phyloP scores from a whole-genome alignment of 2,797 vertebrate species.

The Hybognathus amarus region DNA sequence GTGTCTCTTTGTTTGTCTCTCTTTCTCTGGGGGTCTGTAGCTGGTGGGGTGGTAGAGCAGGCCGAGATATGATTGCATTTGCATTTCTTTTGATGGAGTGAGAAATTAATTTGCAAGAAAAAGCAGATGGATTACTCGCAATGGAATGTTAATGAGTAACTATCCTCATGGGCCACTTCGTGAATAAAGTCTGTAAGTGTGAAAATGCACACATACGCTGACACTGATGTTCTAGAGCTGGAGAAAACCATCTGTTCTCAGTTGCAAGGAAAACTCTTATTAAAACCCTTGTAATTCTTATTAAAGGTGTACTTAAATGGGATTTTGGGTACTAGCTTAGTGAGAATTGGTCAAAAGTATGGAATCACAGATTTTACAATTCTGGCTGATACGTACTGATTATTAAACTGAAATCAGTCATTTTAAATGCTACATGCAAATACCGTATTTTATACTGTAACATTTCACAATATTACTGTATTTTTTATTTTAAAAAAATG shows the following conservation, averaged over 20 bases:
- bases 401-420: background rate
- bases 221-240: constrained; percentile 11
- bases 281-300: background rate
- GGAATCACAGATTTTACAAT: background rate
- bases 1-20: constrained; percentile 37
- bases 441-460: background rate
- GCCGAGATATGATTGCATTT: constrained; percentile 66
- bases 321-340: background rate
- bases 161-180: constrained; percentile 53
- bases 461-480: background rate
- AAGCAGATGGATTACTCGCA: constrained; percentile 67
- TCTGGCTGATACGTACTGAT: background rate
- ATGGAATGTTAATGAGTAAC: constrained; percentile 70
- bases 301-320: background rate
- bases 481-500: background rate
- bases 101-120: constrained; percentile 75
- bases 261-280: background rate
- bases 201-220: background rate
- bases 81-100: constrained; percentile 69
- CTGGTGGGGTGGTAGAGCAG: constrained; percentile 28
- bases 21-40: constrained; percentile 41
- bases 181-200: constrained; percentile 52
- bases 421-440: background rate
- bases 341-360: background rate
- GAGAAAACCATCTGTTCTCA: constrained; percentile 21